These are phyloP conservation scores for Takifugu bimaculatus DNA, from an alignment of 2,113 vertebrate species.

Conservation along the genomic window DNA sequence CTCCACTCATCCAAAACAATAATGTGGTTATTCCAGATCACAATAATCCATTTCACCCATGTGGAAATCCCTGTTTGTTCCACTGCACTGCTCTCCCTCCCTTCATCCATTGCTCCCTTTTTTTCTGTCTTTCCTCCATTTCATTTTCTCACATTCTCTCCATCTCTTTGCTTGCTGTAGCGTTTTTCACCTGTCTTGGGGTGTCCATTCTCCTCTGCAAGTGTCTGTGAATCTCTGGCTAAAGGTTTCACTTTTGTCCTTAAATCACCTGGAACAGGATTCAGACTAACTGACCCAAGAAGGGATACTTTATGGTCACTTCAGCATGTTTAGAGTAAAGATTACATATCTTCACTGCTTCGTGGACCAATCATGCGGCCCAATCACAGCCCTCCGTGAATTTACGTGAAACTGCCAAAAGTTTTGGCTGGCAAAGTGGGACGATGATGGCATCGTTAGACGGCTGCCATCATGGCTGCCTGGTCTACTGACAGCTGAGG, in stretches of 20 bases:
- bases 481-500: too few species aligned
- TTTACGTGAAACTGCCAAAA: too few species aligned
- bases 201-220: slow-evolving; percentile 18
- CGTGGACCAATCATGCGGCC: too few species aligned
- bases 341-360: too few species aligned
- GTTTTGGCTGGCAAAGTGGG: too few species aligned
- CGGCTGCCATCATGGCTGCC: too few species aligned
- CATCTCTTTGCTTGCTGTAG: slow-evolving; percentile 8
- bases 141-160: not conserved
- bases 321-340: too few species aligned
- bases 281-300: too few species aligned
- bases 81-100: slow-evolving; percentile 11
- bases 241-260: slow-evolving; percentile 31
- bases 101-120: slow-evolving; percentile 4
- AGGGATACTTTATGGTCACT: too few species aligned
- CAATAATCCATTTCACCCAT: slow-evolving; percentile 40
- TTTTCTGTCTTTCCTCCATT: slow-evolving; percentile 24
- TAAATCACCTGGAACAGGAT: slow-evolving; percentile 23
- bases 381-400: too few species aligned
- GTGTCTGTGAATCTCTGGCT: slow-evolving; percentile 15
- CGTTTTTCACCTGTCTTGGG: slow-evolving; percentile 31
- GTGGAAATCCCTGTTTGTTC: slow-evolving; percentile 37
- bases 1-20: slow-evolving; percentile 6
- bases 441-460: too few species aligned
- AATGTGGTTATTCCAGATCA: slow-evolving; percentile 9